Percentiles rank a stretch among this genome's conserved stretches.
Conservation (phyloP, 2,113 vertebrate genomes). For the Eupsittula cactorum region DNA sequence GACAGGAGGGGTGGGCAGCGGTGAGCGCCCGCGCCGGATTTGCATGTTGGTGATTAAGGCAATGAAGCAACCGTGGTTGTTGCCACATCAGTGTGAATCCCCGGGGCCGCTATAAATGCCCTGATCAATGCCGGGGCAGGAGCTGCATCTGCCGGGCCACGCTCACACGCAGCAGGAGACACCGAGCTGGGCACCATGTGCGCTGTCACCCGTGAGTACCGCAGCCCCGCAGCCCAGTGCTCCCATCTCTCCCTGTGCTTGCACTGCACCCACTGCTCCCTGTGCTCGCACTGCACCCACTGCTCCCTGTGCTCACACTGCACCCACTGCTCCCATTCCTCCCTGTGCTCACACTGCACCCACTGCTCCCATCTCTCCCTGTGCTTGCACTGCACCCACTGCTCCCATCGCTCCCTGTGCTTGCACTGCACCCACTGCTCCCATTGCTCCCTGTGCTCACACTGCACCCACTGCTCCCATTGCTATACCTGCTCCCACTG, state of each 20-base stretch:
- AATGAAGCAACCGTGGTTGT: slow-evolving; percentile 43
- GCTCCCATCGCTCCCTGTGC: not conserved
- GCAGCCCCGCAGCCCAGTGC: not conserved
- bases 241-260: not conserved
- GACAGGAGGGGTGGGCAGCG: not conserved
- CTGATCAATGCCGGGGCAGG: slow-evolving; percentile 9
- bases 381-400: not conserved
- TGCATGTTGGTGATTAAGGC: slow-evolving; percentile 52
- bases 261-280: not conserved
- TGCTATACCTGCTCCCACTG: not conserved
- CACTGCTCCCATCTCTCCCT: rapidly evolving
- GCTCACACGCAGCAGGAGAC: not conserved
- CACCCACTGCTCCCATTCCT: not conserved
- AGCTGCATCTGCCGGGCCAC: not conserved
- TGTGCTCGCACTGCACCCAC: rapidly evolving
- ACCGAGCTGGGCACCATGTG: not conserved
- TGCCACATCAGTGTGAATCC: slow-evolving; percentile 58
- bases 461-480: rapidly evolving
- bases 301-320: too few relatives aligned
- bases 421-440: not conserved
- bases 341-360: not conserved
- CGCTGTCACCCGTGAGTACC: slow-evolving; percentile 37
- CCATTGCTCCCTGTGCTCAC: rapidly evolving
- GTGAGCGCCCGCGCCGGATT: not conserved
- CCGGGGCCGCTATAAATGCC: slow-evolving; percentile 53